Evolutionary conservation across 2,113 vertebrate species (phyloP).

Genomic region (Vidua macroura): DNA sequence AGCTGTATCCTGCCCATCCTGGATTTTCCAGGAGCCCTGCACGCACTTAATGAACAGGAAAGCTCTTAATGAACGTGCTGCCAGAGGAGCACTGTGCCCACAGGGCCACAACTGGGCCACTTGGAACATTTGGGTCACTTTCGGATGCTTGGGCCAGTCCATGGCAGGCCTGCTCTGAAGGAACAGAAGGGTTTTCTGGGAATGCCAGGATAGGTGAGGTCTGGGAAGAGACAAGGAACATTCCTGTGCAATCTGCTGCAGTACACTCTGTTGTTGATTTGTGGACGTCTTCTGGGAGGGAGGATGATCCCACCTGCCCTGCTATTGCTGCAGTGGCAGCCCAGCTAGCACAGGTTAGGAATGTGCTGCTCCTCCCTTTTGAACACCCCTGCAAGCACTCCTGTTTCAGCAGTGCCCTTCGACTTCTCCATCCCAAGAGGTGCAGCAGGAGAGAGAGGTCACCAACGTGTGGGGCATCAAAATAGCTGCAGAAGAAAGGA

Average conservation of each 20-base stretch:
- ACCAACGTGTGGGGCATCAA: background rate
- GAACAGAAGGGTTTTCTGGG: background rate
- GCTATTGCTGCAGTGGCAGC: background rate
- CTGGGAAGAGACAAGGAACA: background rate
- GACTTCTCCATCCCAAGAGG: background rate
- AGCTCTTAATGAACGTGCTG: rapidly evolving
- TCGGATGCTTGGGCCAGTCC: background rate
- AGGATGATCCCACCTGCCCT: background rate
- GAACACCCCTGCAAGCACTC: background rate
- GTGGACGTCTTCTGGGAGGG: background rate
- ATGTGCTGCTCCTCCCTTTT: background rate
- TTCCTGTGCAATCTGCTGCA: background rate
- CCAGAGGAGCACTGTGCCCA: background rate
- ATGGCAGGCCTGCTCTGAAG: background rate
- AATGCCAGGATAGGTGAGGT: background rate
- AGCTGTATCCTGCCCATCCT: background rate
- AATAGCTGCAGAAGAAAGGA: background rate
- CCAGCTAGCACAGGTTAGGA: background rate
- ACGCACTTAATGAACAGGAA: background rate
- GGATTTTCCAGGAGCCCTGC: background rate
- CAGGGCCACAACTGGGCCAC: background rate
- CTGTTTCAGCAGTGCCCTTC: background rate
- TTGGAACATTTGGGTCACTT: background rate
- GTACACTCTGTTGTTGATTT: background rate
- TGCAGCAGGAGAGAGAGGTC: background rate